Base-by-base conservation (phyloP, 2,113 vertebrate genomes). In the Brachyistius frenatus region DNA sequence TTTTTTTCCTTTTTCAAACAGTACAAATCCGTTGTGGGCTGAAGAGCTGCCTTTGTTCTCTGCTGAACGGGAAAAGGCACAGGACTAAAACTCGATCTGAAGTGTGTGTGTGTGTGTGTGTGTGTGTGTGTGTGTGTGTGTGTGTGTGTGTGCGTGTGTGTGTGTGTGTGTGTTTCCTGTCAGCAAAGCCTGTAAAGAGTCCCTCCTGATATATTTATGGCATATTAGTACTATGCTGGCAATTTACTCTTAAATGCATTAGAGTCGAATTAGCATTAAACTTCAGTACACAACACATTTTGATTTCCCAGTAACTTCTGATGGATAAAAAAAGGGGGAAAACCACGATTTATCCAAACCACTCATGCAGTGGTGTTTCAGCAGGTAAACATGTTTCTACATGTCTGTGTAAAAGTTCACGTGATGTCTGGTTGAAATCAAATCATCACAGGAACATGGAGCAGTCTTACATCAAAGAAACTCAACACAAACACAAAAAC, bases 31-130 rank as follows among this genome's bases (percentile, higher is more conserved):
- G 2, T 15, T 49, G 65, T 77, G 69, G 65, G 50, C 41, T 77
- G n/a, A 76, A 55, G 41, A 64, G 75, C 58, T 11, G 60, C 75
- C 58, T 86, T 74, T 76, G 66, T 66, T 78, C 57, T 30, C 39
- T 10, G 52, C 36, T 80, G 52, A 75, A 74, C 1, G 3, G 54
- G 13, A 66, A 47, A 36, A 67, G 11, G 2, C 15, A 7, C 16
- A 31, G n/a, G 41, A 58, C 67, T 37, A 62, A 73, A 73, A 74
- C 2, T 41, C 37, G 31, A 31, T 1, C 30, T 5, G 3, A 73
- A 54, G 68, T 49, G 47, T 0, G 9, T 56, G 35, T 5, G 41
- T 68, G 57, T 65, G 31, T 32, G 57, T 46, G 72, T 69, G n/a
- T n/a, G n/a, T n/a, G n/a, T n/a, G n/a, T n/a, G n/a, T n/a, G n/a